phyloP scores from a whole-genome alignment of 2,797 vertebrate species.

The Helarctos malayanus region DNA sequence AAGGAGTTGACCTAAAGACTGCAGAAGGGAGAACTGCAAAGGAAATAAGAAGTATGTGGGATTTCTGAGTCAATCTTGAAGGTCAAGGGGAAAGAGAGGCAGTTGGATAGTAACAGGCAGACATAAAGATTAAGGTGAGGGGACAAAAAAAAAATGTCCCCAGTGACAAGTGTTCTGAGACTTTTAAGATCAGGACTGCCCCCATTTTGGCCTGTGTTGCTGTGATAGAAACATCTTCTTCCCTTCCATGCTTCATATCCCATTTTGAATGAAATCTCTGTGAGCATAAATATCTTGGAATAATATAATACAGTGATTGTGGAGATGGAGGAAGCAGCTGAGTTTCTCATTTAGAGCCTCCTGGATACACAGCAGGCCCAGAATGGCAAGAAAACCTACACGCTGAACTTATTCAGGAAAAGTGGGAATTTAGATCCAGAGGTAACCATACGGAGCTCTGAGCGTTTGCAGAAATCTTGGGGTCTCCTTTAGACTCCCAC shows the following conservation, averaged over 20 bases:
- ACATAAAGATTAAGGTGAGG: background rate
- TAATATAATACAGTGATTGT: background rate
- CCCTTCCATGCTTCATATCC: background rate
- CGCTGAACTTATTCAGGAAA: background rate
- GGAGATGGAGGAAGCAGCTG: background rate
- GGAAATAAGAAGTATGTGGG: background rate
- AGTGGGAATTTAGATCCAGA: background rate
- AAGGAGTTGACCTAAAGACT: background rate
- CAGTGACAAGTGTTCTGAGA: background rate
- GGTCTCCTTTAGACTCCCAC: background rate
- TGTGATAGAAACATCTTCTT: background rate
- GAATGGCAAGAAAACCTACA: background rate
- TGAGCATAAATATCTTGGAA: background rate
- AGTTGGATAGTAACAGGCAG: background rate
- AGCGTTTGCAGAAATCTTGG: background rate
- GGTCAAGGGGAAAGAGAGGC: background rate
- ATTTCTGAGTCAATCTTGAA: background rate
- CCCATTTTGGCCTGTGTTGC: background rate
- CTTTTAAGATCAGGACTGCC: background rate
- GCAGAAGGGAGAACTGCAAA: background rate
- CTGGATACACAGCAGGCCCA: background rate
- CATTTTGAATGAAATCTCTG: background rate
- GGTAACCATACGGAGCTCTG: background rate
- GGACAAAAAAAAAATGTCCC: background rate
- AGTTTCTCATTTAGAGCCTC: background rate